Evolutionary conservation across 2,113 vertebrate species (phyloP).

Genomic region (Cyprinodon tularosa): DNA sequence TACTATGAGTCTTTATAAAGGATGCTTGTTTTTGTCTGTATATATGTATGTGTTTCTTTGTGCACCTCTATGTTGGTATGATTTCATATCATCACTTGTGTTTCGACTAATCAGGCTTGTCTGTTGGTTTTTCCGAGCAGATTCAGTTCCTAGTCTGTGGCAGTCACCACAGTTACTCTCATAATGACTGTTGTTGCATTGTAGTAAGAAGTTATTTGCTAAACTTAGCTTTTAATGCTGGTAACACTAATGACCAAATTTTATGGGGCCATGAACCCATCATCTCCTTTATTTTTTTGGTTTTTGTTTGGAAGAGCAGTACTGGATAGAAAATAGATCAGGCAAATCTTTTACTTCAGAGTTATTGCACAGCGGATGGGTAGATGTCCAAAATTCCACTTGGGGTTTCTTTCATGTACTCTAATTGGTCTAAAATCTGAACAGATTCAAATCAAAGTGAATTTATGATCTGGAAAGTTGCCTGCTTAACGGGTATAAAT

Average conservation of each 20-base stretch:
- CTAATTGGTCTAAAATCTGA: not conserved
- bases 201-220: constrained; percentile 51
- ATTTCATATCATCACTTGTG: constrained; percentile 25
- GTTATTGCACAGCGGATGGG: not conserved
- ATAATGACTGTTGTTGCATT: constrained; percentile 47
- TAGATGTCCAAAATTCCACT: not conserved
- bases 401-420: not conserved
- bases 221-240: constrained; percentile 44
- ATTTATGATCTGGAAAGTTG: not conserved
- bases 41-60: not conserved
- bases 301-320: constrained; percentile 34
- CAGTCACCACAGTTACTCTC: constrained; percentile 55
- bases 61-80: constrained; percentile 30
- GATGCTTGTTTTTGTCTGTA: constrained; percentile 12
- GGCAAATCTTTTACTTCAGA: constrained; percentile 32
- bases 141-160: constrained; percentile 47
- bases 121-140: constrained; percentile 17
- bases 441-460: not conserved
- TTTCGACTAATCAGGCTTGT: not conserved
- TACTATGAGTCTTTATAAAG: constrained; percentile 54
- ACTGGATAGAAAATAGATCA: constrained; percentile 35
- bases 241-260: constrained; percentile 46
- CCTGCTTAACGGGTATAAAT: not conserved
- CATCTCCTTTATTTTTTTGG: constrained; percentile 42
- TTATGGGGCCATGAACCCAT: constrained; percentile 41